Base-by-base conservation (phyloP, 2,113 vertebrate genomes). In the Dermatemys mawii region DNA sequence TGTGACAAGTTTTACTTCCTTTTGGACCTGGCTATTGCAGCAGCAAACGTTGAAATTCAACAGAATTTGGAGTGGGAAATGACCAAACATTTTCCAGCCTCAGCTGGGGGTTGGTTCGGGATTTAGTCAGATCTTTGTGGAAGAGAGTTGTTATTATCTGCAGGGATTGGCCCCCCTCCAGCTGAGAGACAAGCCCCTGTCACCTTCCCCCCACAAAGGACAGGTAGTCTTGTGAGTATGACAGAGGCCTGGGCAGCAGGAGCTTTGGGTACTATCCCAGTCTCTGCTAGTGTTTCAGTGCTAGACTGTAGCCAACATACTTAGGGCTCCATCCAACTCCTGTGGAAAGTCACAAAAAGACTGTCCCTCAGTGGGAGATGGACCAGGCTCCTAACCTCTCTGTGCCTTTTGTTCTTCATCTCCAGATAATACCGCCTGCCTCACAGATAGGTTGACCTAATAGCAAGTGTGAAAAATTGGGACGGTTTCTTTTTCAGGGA, bases 341-440 rank as follows among this genome's bases (percentile, higher is more conserved):
- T 41, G 38, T 41, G 17, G n/a, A 22, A 24, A 41, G 24, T n/a
- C 38, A 11, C n/a, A 41, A 41, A 73, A 41, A 73, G 67, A 41
- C 5, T 41, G 9, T 21, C 35, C 22, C 38, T 86, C 50, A 90
- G 54, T 27, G 87, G 88, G 88, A 86, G 54, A 60, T 86, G 91
- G 35, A 90, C 92, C 75, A 85, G 78, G 50, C 17, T 50, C 83
- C 92, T 86, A 57, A 84, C 17, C 8, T 93, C 54, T 82, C 84
- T 70, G 88, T 54, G 79, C 50, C 44, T 90, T 95, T 80, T 46
- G 88, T 95, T 85, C 84, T 92, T 95, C 82, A 86, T 19, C 91
- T 54, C n/a, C n/a, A 93, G 87, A 26, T 2, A 4, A 49, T 86
- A 19, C 22, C 50, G 89, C 48, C 60, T 92, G 76, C 32, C 29